These are phyloP conservation scores for Entomyzon cyanotis DNA, from an alignment of 2,113 vertebrate genomes.

Conservation along the genomic window DNA sequence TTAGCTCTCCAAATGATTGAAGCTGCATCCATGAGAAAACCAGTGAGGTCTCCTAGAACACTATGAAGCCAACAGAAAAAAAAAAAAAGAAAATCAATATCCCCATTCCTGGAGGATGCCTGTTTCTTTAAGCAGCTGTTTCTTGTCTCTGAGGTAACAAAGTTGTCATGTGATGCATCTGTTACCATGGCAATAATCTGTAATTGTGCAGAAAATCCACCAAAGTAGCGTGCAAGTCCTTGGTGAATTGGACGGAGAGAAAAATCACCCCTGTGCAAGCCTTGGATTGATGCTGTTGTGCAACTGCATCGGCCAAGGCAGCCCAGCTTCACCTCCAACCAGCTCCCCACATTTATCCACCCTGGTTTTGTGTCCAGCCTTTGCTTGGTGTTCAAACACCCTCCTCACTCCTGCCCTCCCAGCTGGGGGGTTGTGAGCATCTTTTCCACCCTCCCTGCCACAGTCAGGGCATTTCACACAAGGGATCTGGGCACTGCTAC, in stretches of 20 bases:
- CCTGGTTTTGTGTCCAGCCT: not conserved
- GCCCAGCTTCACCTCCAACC: constrained; percentile 22
- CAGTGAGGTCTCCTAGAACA: constrained; percentile 64
- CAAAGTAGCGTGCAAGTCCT: constrained; percentile 77
- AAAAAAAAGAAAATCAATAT: constrained; percentile 14
- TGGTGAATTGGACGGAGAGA: constrained; percentile 75
- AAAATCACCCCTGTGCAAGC: constrained; percentile 69
- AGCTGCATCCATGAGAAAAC: constrained; percentile 51
- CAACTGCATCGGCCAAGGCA: constrained; percentile 44
- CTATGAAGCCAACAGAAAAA: constrained; percentile 18
- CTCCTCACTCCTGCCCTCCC: not conserved
- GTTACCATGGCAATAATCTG: constrained; percentile 85
- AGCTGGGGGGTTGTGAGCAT: not conserved
- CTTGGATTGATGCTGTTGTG: constrained; percentile 60
- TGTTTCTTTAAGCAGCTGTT: constrained; percentile 76
- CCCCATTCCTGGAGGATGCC: constrained; percentile 64
- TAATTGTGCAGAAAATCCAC: constrained; percentile 84
- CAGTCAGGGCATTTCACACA: not conserved
- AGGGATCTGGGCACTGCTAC: not conserved
- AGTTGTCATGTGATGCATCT: constrained; percentile 74
- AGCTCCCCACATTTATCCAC: not conserved
- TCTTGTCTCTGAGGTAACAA: constrained; percentile 81
- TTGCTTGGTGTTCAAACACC: not conserved
- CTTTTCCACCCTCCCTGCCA: not conserved
- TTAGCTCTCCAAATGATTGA: constrained; percentile 44